Base-by-base conservation (phyloP, 2,888 invertebrate genomes). In the Cerceris rybyensis region DNA sequence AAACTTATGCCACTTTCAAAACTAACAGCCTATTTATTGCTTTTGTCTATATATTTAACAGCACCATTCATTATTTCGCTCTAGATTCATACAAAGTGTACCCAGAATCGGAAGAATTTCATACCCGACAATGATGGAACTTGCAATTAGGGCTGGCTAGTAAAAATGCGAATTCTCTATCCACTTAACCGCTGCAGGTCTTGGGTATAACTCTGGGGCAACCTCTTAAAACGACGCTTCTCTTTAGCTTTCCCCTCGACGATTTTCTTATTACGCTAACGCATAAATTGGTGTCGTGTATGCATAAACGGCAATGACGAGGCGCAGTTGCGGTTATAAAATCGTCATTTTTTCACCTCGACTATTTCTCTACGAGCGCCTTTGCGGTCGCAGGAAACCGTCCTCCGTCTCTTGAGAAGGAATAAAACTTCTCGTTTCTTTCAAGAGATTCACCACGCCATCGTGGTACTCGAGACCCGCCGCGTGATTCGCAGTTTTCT, bases 271-370 rank as follows among this genome's bases (percentile, higher is more conserved):
- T 54, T 54, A 16, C 11, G 39, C 0, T 11, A 54, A 17, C 54
- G 13, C n/a, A 54, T 72, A 54, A 67, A 50, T 68, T 46, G 43
- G 43, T 17, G 46, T 46, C 28, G 28, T 52, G 13, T 54, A 59
- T 8, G 41, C 49, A 2, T 43, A 73, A 73, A 68, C 14, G 9
- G 50, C 50, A 61, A 68, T 54, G 17, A 28, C 39, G 16, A 54
- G 7, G 60, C 17, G 28, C 46, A 14, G 46, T 73, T 60, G 73
- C 28, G 68, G 68, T 73, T 42, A 55, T 60, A 9, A 73, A 66
- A 73, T 68, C 54, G 14, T 13, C 13, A 52, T 73, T 65, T 73
- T 73, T 55, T 60, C 16, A 8, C 16, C 7, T 46, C 52, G 43
- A 17, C 17, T 14, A 67, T 41, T 67, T 61, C 60, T 43, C 66